Conservation (phyloP, 2,888 invertebrate genomes). For the Pollenia griseotomentosa region DNA sequence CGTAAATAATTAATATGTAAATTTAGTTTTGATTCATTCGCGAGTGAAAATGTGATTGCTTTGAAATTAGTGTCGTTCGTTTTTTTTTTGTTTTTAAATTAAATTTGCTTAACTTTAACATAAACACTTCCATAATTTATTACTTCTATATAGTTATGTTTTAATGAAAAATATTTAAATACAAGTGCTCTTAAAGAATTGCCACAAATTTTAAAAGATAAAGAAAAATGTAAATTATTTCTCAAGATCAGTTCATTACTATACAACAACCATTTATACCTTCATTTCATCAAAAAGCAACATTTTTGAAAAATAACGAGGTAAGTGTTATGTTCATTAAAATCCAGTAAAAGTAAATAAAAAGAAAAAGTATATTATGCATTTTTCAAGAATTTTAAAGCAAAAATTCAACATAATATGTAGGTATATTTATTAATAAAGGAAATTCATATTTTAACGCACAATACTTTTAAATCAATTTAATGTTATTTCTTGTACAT, state of each 20-base stretch:
- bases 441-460: too few relatives aligned
- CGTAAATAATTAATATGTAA: conserved; percentile 53
- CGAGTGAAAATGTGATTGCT: conserved; percentile 14
- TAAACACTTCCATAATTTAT: conserved; percentile 41
- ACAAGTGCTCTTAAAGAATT: conserved; percentile 66
- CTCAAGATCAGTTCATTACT: neutral
- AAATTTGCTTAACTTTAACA: conserved; percentile 1
- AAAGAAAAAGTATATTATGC: conserved; percentile 37
- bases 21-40: neutral
- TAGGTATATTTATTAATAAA: too few relatives aligned
- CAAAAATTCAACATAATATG: too few relatives aligned
- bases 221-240: neutral
- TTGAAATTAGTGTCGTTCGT: neutral
- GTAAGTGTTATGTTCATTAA: conserved; percentile 30
- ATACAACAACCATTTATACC: neutral
- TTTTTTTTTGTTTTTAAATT: neutral
- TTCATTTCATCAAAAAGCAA: neutral
- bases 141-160: neutral
- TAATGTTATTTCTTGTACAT: too few relatives aligned
- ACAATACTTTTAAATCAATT: too few relatives aligned
- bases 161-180: conserved; percentile 36
- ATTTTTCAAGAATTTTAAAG: neutral
- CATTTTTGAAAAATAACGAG: neutral
- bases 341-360: conserved; percentile 42
- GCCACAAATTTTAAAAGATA: conserved; percentile 29